Percentiles rank a stretch among this genome's conserved stretches.
phyloP scores from a whole-genome alignment of 2,888 invertebrate genomes.

The Carabus problematicus region DNA sequence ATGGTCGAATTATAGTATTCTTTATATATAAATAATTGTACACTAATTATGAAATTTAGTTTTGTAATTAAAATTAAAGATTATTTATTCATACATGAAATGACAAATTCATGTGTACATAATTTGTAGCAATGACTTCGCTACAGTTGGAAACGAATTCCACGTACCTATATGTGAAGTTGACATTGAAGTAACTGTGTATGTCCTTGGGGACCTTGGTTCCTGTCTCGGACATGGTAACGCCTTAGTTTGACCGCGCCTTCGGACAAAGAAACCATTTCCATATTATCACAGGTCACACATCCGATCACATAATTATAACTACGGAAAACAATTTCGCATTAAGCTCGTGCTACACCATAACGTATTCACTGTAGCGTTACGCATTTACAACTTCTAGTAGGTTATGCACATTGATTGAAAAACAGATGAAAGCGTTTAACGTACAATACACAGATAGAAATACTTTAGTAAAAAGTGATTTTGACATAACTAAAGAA shows the following conservation, averaged over 20 bases:
- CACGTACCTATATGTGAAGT: neutral
- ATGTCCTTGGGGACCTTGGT: constrained; percentile 22
- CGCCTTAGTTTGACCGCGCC: constrained; percentile 18
- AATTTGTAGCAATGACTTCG: constrained; percentile 1
- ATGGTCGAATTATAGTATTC: too few species aligned
- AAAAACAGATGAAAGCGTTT: too few species aligned
- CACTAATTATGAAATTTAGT: too few species aligned
- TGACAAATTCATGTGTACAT: neutral
- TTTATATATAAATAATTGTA: too few species aligned
- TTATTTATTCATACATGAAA: too few species aligned
- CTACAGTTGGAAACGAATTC: neutral
- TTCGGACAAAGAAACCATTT: constrained; percentile 17
- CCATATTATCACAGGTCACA: constrained; percentile 17
- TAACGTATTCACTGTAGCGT: neutral
- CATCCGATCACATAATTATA: constrained; percentile 14
- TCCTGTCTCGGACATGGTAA: constrained; percentile 18
- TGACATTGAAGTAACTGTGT: constrained; percentile 22
- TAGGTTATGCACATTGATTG: too few species aligned
- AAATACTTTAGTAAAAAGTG: too few species aligned
- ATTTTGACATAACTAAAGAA: too few species aligned
- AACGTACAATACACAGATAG: too few species aligned
- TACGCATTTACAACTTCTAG: too few species aligned
- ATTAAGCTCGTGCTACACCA: constrained; percentile 5
- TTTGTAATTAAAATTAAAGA: too few species aligned
- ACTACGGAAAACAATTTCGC: constrained; percentile 1